Evolutionary conservation across 92 coral and sea anemone genomes (phyloP).

Genomic region (Plumapathes pennacea): DNA sequence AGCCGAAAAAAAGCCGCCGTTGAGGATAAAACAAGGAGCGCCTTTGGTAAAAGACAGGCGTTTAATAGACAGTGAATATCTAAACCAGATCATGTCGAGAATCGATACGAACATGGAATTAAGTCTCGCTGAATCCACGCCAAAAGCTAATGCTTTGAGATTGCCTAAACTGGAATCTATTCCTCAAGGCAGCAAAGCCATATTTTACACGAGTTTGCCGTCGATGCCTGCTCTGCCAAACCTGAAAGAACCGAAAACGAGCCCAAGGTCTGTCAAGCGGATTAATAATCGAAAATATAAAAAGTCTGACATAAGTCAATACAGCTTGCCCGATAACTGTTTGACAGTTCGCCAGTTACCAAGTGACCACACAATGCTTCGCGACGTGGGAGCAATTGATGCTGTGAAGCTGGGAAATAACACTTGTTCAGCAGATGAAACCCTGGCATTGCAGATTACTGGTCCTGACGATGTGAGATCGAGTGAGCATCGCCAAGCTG

Average conservation of each 20-base stretch:
- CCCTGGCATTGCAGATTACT: no score
- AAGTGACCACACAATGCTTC: constrained; percentile 36
- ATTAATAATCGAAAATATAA: not conserved
- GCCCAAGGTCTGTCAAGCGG: not conserved
- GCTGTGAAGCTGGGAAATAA: constrained; percentile 4
- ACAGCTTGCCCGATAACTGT: constrained; percentile 19
- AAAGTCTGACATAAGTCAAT: not conserved
- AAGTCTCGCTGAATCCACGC: no score
- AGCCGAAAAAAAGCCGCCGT: not conserved
- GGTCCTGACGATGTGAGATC: no score
- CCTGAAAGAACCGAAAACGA: constrained; percentile 28
- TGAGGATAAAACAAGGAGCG: not conserved
- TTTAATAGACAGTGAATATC: no score
- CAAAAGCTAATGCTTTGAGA: no score
- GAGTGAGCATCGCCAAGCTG: no score
- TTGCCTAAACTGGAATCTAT: constrained; percentile 68
- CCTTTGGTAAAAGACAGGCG: no score
- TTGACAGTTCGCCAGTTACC: constrained; percentile 51
- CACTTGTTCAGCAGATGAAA: no score
- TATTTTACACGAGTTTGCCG: constrained; percentile 73
- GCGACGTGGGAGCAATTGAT: constrained; percentile 23
- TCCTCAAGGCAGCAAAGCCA: constrained; percentile 74
- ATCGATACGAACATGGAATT: no score
- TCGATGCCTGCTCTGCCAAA: constrained; percentile 56
- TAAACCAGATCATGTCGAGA: no score